Conservation (phyloP, 2,888 invertebrate species). For the Dryobota labecula region DNA sequence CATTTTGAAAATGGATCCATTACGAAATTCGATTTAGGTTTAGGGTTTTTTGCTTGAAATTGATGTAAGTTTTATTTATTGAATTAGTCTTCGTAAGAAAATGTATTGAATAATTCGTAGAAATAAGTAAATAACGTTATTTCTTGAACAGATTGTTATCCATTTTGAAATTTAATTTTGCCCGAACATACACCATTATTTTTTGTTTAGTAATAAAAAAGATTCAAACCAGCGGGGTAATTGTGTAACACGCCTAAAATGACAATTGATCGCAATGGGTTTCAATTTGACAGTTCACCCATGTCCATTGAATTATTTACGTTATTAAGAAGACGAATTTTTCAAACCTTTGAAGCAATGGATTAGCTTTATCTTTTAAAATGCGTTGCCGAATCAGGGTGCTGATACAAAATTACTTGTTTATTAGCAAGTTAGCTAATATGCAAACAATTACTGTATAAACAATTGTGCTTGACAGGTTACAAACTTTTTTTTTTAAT, state of each 20-base stretch:
- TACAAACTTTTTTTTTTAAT: neutral
- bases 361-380: too few species aligned
- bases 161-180: neutral
- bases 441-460: neutral
- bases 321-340: too few species aligned
- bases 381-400: too few species aligned
- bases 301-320: too few species aligned
- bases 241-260: too few species aligned
- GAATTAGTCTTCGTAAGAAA: slow-evolving; percentile 21
- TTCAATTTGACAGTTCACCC: too few species aligned
- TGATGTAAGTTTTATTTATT: slow-evolving; percentile 3
- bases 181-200: too few species aligned
- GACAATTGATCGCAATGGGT: too few species aligned
- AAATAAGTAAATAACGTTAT: neutral
- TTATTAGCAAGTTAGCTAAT: too few species aligned
- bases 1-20: slow-evolving; percentile 53
- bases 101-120: slow-evolving; percentile 29
- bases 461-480: neutral
- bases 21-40: slow-evolving; percentile 51
- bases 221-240: too few species aligned
- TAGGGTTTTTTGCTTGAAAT: slow-evolving; percentile 12
- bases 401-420: too few species aligned
- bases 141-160: neutral
- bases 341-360: too few species aligned
- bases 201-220: neutral